A percentile compares a stretch with the other conserved stretches of the same genome.
Evolutionary conservation across 2,888 invertebrate genomes (phyloP).

Genomic region (Athrips mouffetella): DNA sequence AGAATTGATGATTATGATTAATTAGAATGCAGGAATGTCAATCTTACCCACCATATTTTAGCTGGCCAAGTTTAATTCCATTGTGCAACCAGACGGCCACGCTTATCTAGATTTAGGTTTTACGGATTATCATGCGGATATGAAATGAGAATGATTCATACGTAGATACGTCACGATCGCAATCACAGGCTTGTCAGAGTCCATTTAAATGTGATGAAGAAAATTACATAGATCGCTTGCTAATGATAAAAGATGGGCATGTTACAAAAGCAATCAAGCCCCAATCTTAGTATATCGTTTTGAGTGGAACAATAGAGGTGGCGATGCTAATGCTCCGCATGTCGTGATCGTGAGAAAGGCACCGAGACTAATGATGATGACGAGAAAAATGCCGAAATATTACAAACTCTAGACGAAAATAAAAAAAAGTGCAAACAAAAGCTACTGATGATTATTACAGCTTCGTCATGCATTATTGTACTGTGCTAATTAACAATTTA

Average conservation of each 20-base stretch:
- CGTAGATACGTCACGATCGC: too few species aligned
- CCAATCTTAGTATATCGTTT: neutral
- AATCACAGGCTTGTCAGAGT: neutral
- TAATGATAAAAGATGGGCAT: neutral
- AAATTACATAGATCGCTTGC: neutral
- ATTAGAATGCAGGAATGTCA: constrained; percentile 4
- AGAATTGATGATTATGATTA: constrained; percentile 45
- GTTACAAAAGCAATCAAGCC: neutral
- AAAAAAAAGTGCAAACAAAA: constrained; percentile 3
- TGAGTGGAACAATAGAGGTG: neutral
- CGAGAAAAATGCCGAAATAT: constrained; percentile 6
- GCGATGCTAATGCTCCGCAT: neutral
- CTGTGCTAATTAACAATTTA: constrained; percentile 9
- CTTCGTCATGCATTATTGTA: neutral
- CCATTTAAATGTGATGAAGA: neutral
- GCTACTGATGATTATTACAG: neutral
- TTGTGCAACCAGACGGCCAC: constrained; percentile 1
- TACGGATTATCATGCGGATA: neutral
- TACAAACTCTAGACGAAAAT: neutral
- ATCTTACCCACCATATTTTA: neutral
- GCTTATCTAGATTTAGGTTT: constrained; percentile 6
- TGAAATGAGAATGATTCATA: constrained; percentile 2
- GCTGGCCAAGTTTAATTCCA: constrained; percentile 3
- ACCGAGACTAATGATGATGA: constrained; percentile 11
- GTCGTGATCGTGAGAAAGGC: neutral